These are phyloP conservation scores for Hydrocynus forskahlii DNA, from an alignment of 2,797 vertebrate genomes.

Conservation along the genomic window DNA sequence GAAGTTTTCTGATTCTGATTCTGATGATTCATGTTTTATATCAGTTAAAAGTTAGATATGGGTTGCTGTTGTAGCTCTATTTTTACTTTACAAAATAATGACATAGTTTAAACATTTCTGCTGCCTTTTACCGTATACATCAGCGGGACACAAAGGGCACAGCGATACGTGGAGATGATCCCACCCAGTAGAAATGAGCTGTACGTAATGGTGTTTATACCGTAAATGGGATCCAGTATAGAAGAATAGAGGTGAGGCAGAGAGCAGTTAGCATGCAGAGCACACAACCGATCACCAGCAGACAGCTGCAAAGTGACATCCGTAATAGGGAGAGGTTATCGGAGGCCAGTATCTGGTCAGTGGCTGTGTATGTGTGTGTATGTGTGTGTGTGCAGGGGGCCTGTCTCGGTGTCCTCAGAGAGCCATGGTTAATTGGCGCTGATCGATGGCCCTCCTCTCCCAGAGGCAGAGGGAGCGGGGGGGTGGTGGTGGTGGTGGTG, in stretches of 20 bases:
- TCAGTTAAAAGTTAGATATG: too few species aligned
- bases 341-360: slow-evolving; percentile 21
- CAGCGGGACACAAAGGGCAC: too few species aligned
- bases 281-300: not conserved
- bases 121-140: too few species aligned
- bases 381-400: slow-evolving; percentile 8
- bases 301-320: slow-evolving; percentile 16
- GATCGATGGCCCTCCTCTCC: slow-evolving; percentile 47
- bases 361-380: not conserved
- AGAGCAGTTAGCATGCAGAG: not conserved
- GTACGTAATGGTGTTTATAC: too few species aligned
- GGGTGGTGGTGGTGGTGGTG: not conserved
- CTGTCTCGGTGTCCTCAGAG: slow-evolving; percentile 32
- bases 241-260: not conserved
- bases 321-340: slow-evolving; percentile 31
- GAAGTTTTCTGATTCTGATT: too few species aligned
- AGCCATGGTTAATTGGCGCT: slow-evolving; percentile 50
- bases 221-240: too few species aligned
- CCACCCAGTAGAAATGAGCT: too few species aligned
- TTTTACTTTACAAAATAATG: too few species aligned
- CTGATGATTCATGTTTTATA: too few species aligned
- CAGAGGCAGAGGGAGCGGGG: slow-evolving; percentile 25
- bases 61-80: too few species aligned
- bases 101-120: too few species aligned
- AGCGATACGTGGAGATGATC: too few species aligned